A percentile compares a stretch with the other conserved stretches of the same genome.
phyloP scores from a whole-genome alignment of 2,113 vertebrate genomes.

The Perca schrenkii region DNA sequence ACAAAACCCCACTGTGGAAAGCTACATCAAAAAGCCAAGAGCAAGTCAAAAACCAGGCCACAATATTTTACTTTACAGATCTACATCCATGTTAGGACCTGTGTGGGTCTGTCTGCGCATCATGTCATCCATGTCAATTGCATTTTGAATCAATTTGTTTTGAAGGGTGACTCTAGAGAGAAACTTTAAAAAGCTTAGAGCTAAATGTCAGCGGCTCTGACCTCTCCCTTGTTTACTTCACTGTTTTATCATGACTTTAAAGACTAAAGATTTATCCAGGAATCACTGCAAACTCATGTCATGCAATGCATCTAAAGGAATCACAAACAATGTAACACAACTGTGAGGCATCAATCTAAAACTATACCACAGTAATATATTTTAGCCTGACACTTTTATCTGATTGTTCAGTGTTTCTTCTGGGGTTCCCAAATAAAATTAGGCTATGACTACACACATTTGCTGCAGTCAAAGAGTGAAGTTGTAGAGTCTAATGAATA shows the following conservation, averaged over 20 bases:
- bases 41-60: not conserved
- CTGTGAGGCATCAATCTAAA: not conserved
- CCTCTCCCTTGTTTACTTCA: slow-evolving; percentile 39
- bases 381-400: not conserved
- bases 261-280: slow-evolving; percentile 1
- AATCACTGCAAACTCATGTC: slow-evolving; percentile 30
- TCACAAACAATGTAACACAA: not conserved
- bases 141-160: slow-evolving; percentile 68
- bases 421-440: not conserved
- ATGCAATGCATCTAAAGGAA: not conserved
- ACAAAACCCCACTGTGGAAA: not conserved
- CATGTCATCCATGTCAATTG: slow-evolving; percentile 59
- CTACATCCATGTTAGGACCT: slow-evolving; percentile 52
- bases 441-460: not conserved
- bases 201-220: slow-evolving; percentile 74
- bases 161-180: slow-evolving; percentile 49
- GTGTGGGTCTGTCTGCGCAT: slow-evolving; percentile 16
- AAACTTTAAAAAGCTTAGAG: slow-evolving; percentile 54
- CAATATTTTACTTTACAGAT: slow-evolving; percentile 36
- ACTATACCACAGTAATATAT: too few species aligned
- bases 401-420: not conserved
- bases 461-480: not conserved
- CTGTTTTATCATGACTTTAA: slow-evolving; percentile 32
- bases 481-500: too few species aligned
- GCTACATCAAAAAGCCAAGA: not conserved